Conservation (phyloP, 2,888 invertebrate genomes). For the Agrypnus murinus region DNA sequence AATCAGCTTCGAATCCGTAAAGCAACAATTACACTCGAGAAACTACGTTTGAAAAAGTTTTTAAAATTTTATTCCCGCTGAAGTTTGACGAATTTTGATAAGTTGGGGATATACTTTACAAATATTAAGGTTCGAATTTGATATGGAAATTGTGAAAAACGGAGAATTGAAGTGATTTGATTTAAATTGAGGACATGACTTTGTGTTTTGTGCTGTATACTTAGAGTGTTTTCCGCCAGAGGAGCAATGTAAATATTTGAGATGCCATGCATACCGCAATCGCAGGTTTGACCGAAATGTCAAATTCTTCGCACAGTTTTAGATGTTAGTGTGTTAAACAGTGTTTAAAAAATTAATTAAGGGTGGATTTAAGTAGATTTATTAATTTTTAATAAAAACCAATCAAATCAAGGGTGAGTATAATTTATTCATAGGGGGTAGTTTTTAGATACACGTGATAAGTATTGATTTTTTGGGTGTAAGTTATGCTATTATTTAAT, state of each 20-base stretch:
- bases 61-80: too few species aligned
- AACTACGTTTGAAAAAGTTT: background rate
- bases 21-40: constrained; percentile 53
- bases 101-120: too few species aligned
- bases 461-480: constrained; percentile 67
- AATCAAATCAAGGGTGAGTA: constrained; percentile 55
- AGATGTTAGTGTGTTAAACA: constrained; percentile 68
- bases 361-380: constrained; percentile 47
- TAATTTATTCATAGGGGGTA: constrained; percentile 49
- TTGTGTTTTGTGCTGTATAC: constrained; percentile 52
- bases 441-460: constrained; percentile 61
- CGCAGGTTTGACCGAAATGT: constrained; percentile 83
- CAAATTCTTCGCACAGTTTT: constrained; percentile 75
- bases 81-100: too few species aligned
- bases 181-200: constrained; percentile 38
- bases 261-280: constrained; percentile 79
- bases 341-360: constrained; percentile 61
- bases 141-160: too few species aligned
- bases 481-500: constrained; percentile 56
- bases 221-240: constrained; percentile 74
- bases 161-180: too few species aligned
- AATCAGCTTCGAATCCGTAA: constrained; percentile 51
- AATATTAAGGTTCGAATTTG: too few species aligned
- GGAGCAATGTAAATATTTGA: constrained; percentile 80
- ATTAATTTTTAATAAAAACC: constrained; percentile 24